phyloP scores from a whole-genome alignment of 1,140 invertebrate genomes.

The Nasonia giraulti region DNA sequence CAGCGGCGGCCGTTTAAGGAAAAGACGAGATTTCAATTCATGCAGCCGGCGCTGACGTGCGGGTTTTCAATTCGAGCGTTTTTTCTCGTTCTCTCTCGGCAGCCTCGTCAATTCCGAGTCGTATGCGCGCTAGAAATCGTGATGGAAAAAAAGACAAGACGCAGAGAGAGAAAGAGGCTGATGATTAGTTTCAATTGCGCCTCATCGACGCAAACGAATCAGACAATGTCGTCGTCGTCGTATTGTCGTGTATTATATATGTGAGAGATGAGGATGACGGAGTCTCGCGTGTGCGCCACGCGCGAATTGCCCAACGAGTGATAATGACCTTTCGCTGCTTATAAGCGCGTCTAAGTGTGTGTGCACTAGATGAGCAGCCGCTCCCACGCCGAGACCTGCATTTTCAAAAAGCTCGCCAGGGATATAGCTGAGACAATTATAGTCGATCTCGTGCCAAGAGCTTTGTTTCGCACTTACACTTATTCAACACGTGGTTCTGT shows the following conservation, averaged over 20 bases:
- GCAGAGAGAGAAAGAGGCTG: neutral
- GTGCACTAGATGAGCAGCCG: neutral
- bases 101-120: neutral
- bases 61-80: neutral
- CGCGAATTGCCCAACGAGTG: conserved; percentile 20
- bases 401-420: neutral
- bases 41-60: neutral
- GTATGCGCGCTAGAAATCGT: conserved; percentile 2
- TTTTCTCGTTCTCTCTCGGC: neutral
- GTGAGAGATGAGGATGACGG: neutral
- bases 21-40: neutral
- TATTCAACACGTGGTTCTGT: neutral
- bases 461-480: neutral
- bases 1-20: neutral
- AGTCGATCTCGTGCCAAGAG: neutral
- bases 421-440: neutral
- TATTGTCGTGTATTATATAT: neutral
- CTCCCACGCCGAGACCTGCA: conserved; percentile 30
- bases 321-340: conserved; percentile 41
- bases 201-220: conserved; percentile 41
- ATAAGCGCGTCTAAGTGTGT: neutral
- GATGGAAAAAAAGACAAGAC: neutral
- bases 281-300: neutral
- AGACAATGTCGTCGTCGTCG: neutral
- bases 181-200: conserved; percentile 48